Base-by-base conservation (phyloP, 2,113 vertebrate species). In the Oreochromis tanganicae region DNA sequence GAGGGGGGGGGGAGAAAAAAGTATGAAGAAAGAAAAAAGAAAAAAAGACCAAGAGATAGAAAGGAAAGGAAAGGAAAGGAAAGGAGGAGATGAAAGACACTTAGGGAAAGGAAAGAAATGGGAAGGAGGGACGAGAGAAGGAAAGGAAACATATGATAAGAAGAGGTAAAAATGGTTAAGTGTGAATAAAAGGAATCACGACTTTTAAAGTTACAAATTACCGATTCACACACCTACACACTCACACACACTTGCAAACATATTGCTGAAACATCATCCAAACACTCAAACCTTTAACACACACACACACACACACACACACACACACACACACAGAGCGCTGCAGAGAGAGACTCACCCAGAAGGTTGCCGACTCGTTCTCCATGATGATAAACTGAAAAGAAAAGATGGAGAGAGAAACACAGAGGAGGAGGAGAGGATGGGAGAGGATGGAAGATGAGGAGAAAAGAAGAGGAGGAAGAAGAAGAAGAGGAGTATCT, bases 331-430 rank as follows among this genome's bases (percentile, higher is more conserved):
- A 81, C 14, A 84, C 5, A 83, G 4, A 34, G 36, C 32, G 57
- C 59, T 90, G 86, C 88, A 90, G 81, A 84, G 71, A 80, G 88
- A 81, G 91, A 95, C 94, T 95, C 91, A 95, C 95, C 95, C 94
- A 88, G 90, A 90, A 91, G 90, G 90, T 89, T 91, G 89, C 61
- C 85, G 90, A 89, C 91, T 93, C 84, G 85, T 92, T 92, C 88
- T 95, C 90, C 95, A 95, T 94, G 90, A 91, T 92, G 88, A 89
- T 86, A 52, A 92, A 93, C 87, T 91, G 89, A 93, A 91, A 84
- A 86, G 57, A 87, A 87, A 88, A 82, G 52, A 68, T 91, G 88
- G 71, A 88, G 68, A 85, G 85, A 84, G 68, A 46, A 52, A 56
- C 78, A 59, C 56, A 79, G 43, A 82, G 54, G 66, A 82, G 29